phyloP scores from a whole-genome alignment of 64 coral and sea anemone genomes.

The Dendrophyllia cribrosa region DNA sequence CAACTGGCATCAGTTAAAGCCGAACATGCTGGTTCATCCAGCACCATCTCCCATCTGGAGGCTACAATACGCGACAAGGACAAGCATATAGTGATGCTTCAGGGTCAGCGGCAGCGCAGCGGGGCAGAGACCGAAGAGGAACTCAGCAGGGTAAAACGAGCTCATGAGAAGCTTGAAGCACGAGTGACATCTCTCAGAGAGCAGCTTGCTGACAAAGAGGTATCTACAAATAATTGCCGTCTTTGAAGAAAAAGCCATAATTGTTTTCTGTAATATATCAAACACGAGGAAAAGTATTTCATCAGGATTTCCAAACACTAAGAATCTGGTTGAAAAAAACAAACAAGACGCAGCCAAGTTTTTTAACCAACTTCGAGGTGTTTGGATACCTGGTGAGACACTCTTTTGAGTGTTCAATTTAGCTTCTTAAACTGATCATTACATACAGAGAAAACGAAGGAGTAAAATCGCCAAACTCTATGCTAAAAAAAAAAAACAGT shows the following conservation, averaged over 20 bases:
- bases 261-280: no score
- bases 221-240: neutral
- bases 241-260: neutral
- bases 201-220: conserved; percentile 66
- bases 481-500: no score
- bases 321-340: no score
- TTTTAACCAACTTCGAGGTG: no score
- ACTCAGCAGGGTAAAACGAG: conserved; percentile 58
- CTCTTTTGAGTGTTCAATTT: no score
- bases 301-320: no score
- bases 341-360: no score
- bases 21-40: conserved; percentile 72
- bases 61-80: conserved; percentile 88
- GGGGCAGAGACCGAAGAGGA: conserved; percentile 77
- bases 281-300: no score
- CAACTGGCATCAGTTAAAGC: conserved; percentile 69
- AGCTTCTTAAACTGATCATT: no score
- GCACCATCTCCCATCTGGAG: conserved; percentile 79
- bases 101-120: conserved; percentile 74
- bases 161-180: conserved; percentile 81
- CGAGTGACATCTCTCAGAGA: conserved; percentile 76
- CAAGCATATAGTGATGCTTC: conserved; percentile 85
- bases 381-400: no score
- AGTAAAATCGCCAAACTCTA: no score
- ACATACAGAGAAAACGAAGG: no score